phyloP scores from a whole-genome alignment of 2,113 vertebrate species.

The Phaethornis superciliosus region DNA sequence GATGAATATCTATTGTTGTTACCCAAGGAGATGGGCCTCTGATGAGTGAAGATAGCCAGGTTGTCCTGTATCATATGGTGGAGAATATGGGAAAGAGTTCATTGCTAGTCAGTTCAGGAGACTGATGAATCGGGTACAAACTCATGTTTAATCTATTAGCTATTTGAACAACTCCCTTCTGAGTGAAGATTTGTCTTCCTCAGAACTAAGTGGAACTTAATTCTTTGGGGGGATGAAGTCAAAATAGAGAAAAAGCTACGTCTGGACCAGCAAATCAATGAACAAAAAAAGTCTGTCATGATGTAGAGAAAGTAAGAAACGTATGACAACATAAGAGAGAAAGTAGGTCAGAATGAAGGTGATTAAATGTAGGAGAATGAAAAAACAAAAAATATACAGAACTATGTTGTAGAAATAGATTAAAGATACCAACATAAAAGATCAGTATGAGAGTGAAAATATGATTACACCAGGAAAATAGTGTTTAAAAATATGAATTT shows the following conservation, averaged over 20 bases:
- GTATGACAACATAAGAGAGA: background rate
- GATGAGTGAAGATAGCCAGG: background rate
- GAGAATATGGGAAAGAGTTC: background rate
- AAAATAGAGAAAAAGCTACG: background rate
- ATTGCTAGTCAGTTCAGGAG: background rate
- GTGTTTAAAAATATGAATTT: background rate
- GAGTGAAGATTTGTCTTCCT: background rate
- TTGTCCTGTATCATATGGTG: background rate
- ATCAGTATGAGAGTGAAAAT: background rate
- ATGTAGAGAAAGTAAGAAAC: background rate
- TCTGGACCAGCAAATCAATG: background rate
- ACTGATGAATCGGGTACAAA: background rate
- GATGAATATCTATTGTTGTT: background rate
- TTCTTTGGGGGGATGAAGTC: background rate
- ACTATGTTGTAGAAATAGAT: background rate
- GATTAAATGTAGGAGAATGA: background rate
- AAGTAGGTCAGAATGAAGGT: background rate
- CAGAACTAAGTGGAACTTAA: background rate
- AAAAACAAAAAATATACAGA: background rate
- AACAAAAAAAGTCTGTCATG: background rate
- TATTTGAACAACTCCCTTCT: background rate
- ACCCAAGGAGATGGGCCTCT: background rate
- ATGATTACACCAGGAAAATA: background rate
- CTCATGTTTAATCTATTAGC: background rate
- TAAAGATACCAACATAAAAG: background rate